Percentiles rank a stretch among this genome's conserved stretches.
These are phyloP conservation scores for Chalcosyrphus nemorum DNA, from an alignment of 2,888 invertebrate species.

Conservation along the genomic window DNA sequence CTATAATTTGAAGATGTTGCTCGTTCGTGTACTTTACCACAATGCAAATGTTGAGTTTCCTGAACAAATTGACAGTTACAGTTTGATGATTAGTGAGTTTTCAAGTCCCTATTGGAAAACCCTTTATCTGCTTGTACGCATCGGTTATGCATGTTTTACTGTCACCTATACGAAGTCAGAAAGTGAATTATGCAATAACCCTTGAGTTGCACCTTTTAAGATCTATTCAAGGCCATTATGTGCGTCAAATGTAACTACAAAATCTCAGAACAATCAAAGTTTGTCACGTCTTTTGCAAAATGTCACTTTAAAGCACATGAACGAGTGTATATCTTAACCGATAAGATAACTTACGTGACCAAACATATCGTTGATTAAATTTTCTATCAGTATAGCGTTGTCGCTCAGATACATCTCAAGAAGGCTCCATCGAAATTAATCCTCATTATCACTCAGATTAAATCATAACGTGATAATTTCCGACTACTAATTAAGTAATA, in stretches of 20 bases:
- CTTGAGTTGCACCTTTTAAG: background rate
- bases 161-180: too few relatives aligned
- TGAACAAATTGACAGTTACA: too few relatives aligned
- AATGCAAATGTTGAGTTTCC: too few relatives aligned
- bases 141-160: too few relatives aligned
- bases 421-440: background rate
- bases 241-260: background rate
- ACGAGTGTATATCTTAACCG: background rate
- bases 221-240: background rate
- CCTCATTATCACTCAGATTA: background rate
- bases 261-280: background rate
- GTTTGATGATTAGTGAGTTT: too few relatives aligned
- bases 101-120: too few relatives aligned
- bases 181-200: too few relatives aligned
- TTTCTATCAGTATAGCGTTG: background rate
- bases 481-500: background rate
- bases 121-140: too few relatives aligned
- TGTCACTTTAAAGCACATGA: background rate
- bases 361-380: background rate
- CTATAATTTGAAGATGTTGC: too few relatives aligned
- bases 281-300: background rate
- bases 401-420: background rate
- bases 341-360: background rate
- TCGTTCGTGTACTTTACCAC: too few relatives aligned
- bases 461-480: background rate